Percentiles rank a stretch among this genome's conserved stretches.
These are phyloP conservation scores for Poeciliopsis presidionis DNA, from an alignment of 2,797 vertebrate species.

Conservation along the genomic window DNA sequence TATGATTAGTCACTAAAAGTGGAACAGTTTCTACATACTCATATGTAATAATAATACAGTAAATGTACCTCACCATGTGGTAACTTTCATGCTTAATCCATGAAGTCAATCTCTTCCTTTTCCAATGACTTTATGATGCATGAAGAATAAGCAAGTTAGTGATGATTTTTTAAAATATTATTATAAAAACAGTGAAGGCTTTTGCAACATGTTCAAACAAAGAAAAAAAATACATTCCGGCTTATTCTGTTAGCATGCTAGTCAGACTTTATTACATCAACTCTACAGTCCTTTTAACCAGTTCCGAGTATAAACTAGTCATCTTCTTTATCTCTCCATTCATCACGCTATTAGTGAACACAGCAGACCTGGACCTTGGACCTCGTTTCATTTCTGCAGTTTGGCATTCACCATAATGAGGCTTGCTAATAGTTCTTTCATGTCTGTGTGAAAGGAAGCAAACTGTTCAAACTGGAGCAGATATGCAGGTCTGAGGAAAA, in stretches of 20 bases:
- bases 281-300: constrained; percentile 15
- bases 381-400: constrained; percentile 40
- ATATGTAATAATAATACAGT: not conserved
- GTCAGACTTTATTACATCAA: constrained; percentile 8
- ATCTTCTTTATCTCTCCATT: constrained; percentile 29
- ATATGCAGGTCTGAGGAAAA: constrained; percentile 26
- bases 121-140: not conserved
- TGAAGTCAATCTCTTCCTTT: not conserved
- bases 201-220: not conserved
- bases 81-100: not conserved
- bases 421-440: constrained; percentile 63
- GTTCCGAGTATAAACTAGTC: constrained; percentile 9
- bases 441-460: constrained; percentile 40
- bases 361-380: constrained; percentile 58
- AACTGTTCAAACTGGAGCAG: constrained; percentile 45
- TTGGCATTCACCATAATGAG: constrained; percentile 64
- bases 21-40: not conserved
- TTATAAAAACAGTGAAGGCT: not conserved
- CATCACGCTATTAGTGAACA: constrained; percentile 38
- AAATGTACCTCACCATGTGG: not conserved
- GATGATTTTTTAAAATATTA: not conserved
- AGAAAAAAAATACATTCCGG: not conserved
- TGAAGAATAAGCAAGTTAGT: not conserved
- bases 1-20: not conserved
- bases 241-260: not conserved